Conservation (phyloP, 1,140 invertebrate species). For the Ridgeia piscesae region DNA sequence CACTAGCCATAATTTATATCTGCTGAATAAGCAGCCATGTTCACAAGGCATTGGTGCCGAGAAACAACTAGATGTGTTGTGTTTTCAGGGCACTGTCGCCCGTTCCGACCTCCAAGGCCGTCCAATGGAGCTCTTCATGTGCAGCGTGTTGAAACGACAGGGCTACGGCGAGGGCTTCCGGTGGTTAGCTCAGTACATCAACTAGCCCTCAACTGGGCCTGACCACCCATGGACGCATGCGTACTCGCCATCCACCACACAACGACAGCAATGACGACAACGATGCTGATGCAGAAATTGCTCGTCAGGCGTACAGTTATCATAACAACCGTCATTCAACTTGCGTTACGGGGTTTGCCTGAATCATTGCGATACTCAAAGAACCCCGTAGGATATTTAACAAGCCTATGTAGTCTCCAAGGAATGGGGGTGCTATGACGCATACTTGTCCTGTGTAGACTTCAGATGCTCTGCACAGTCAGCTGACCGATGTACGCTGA, state of each 20-base stretch:
- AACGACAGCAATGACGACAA: background rate
- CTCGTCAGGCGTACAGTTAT: background rate
- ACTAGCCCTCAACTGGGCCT: conserved; percentile 17
- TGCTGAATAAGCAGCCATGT: background rate
- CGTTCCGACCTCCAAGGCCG: conserved; percentile 85
- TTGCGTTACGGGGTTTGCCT: background rate
- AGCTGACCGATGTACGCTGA: background rate
- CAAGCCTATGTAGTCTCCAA: background rate
- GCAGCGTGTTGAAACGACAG: conserved; percentile 96
- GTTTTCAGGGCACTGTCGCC: conserved; percentile 82
- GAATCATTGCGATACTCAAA: background rate
- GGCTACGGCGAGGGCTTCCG: conserved; percentile 99
- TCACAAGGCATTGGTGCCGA: background rate
- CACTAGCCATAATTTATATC: too few species aligned
- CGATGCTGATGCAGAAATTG: background rate
- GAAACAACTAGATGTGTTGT: background rate
- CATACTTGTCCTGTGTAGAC: background rate
- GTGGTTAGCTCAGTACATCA: conserved; percentile 72
- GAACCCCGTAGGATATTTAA: background rate
- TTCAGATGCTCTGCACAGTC: background rate
- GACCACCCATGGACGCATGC: background rate
- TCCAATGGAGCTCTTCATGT: conserved; percentile 99
- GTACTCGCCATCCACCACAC: background rate
- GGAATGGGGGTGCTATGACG: background rate
- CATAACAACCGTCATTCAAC: background rate